Evolutionary conservation across 2,797 vertebrate species (phyloP).

Genomic region (Ctenopoma kingsleyae): DNA sequence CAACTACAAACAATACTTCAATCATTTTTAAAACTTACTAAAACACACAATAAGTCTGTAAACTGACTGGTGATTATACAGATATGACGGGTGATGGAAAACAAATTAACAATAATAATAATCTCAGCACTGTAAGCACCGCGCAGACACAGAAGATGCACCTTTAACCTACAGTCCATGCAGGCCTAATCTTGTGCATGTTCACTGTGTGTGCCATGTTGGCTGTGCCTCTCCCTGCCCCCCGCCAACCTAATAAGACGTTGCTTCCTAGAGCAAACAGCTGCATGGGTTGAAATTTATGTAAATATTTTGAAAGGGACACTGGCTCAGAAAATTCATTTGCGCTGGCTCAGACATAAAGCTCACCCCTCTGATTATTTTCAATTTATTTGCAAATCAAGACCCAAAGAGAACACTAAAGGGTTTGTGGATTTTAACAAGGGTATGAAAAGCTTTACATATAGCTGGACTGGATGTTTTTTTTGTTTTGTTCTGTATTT

Average conservation of each 20-base stretch:
- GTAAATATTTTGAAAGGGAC: constrained; percentile 99
- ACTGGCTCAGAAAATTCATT: constrained; percentile 97
- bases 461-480: constrained; percentile 6
- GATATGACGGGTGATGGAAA: neutral
- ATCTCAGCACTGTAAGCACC: constrained; percentile 11
- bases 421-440: constrained; percentile 91
- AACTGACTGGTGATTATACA: neutral
- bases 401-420: constrained; percentile 92
- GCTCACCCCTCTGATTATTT: constrained; percentile 96
- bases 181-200: constrained; percentile 59
- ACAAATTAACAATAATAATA: neutral
- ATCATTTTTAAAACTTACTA: neutral
- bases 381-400: constrained; percentile 99
- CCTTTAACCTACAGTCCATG: constrained; percentile 49
- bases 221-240: constrained; percentile 44
- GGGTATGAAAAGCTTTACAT: constrained; percentile 89
- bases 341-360: constrained; percentile 91
- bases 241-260: constrained; percentile 88
- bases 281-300: constrained; percentile 98
- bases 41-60: neutral
- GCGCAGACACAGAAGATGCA: constrained; percentile 43
- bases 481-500: constrained; percentile 3
- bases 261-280: constrained; percentile 97
- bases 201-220: constrained; percentile 51
- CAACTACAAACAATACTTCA: no score